Base-by-base conservation (phyloP, 1,140 invertebrate genomes). In the Cyphomyrmex costatus region DNA sequence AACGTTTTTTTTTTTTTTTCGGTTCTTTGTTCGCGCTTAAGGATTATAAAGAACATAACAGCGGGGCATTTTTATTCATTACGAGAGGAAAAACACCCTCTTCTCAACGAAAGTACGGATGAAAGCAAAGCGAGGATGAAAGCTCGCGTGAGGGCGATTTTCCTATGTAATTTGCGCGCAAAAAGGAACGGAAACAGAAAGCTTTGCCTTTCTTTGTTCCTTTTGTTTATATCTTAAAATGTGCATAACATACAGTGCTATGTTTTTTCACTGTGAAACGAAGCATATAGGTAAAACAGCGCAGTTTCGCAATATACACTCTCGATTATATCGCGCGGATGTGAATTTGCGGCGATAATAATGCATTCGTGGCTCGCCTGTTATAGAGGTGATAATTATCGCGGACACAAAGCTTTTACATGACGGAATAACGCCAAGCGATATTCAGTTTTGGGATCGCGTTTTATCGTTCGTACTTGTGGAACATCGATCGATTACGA, bases 1-100 rank as follows among this genome's bases (percentile, higher is more conserved):
- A 78, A 10, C 63, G 12, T 42, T 78, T 78, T 49, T 19, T 27
- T n/a, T n/a, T n/a, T n/a, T n/a, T n/a, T n/a, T n/a, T n/a, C 60
- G 10, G 16, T 16, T 3, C 7, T 61, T 78, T 21, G 27, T 63
- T 78, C 42, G 60, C 24, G 16, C 0, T 30, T 24, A 10, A 78
- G 42, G 36, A 19, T 30, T n/a, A 76, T n/a, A 76, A n/a, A 16
- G 49, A 30, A 24, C 14, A 10, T 42, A 78, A 65, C 24, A 61
- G 10, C 14, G 16, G 36, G 33, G 42, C 65, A 21, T 24, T 70
- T 71, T 70, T 71, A 30, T 71, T 70, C 65, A 3, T 42, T 14
- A 65, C 27, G 16, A 27, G 14, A 66, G 27, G 12, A 56, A 19
- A 27, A 27, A 80, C 30, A 68, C 24, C 10, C 21, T 16, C 24